These are phyloP conservation scores for Trematocara nigrifrons DNA, from an alignment of 2,113 vertebrate genomes.

Conservation along the genomic window DNA sequence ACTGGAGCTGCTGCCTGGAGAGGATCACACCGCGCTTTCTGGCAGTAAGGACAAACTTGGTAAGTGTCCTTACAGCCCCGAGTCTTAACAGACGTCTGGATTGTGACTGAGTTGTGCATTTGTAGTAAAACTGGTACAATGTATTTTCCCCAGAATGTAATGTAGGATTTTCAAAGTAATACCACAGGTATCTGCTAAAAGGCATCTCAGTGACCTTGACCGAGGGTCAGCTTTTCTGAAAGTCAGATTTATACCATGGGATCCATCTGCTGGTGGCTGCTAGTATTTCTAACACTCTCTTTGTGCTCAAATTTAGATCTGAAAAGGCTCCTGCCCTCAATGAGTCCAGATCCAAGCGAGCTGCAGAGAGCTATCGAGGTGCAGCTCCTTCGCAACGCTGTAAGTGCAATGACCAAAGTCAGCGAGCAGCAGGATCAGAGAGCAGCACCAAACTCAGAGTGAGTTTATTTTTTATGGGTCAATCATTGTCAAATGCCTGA, in stretches of 20 bases:
- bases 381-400: slow-evolving; percentile 88
- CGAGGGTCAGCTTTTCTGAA: accelerated
- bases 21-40: slow-evolving; percentile 86
- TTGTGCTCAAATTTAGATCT: slow-evolving; percentile 75
- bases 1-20: slow-evolving; percentile 90
- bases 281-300: accelerated
- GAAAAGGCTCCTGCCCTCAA: slow-evolving; percentile 90
- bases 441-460: slow-evolving; percentile 83
- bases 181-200: background rate
- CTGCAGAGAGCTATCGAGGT: slow-evolving; percentile 97
- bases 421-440: slow-evolving; percentile 84
- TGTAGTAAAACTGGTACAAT: background rate
- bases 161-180: background rate
- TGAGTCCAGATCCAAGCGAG: slow-evolving; percentile 93
- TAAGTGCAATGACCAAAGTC: slow-evolving; percentile 80
- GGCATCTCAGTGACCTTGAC: background rate
- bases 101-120: background rate
- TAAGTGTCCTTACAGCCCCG: background rate
- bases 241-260: background rate
- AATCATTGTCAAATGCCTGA: accelerated
- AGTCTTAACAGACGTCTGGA: background rate
- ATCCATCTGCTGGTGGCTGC: background rate
- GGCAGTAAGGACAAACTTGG: slow-evolving; percentile 90
- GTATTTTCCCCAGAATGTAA: background rate
- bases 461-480: slow-evolving; percentile 48